Conservation (phyloP, 2,797 vertebrate species). For the Lepus oiostolus region DNA sequence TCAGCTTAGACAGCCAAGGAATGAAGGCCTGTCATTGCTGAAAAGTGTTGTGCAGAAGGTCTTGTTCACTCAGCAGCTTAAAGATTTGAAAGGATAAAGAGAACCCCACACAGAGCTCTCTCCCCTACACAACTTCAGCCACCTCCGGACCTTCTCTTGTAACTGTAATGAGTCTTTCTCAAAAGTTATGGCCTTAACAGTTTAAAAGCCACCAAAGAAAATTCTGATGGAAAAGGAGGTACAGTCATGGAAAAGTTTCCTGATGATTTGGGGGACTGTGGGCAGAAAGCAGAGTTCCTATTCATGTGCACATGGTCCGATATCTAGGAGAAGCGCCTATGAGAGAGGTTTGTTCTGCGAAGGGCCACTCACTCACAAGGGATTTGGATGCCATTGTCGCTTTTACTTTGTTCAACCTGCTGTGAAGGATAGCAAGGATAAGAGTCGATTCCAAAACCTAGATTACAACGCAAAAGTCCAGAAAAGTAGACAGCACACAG, state of each 20-base stretch:
- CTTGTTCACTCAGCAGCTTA: not conserved
- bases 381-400: not conserved
- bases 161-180: conserved; percentile 7
- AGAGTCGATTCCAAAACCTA: not conserved
- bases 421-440: not conserved
- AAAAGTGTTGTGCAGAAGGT: not conserved
- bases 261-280: not conserved
- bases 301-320: not conserved
- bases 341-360: not conserved
- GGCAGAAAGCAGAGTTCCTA: not conserved
- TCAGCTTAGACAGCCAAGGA: not conserved
- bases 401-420: not conserved
- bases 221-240: conserved; percentile 23
- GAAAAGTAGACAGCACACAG: not conserved
- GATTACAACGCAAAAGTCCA: not conserved
- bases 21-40: not conserved
- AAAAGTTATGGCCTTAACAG: not conserved
- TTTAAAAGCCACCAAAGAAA: conserved; percentile 29
- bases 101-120: not conserved
- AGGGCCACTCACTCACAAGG: not conserved
- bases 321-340: not conserved
- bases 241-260: not conserved
- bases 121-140: not conserved
- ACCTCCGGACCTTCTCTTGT: not conserved
- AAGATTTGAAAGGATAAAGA: conserved; percentile 4